Conservation (phyloP, 2,888 invertebrate species). For the Anthrax anthrax region DNA sequence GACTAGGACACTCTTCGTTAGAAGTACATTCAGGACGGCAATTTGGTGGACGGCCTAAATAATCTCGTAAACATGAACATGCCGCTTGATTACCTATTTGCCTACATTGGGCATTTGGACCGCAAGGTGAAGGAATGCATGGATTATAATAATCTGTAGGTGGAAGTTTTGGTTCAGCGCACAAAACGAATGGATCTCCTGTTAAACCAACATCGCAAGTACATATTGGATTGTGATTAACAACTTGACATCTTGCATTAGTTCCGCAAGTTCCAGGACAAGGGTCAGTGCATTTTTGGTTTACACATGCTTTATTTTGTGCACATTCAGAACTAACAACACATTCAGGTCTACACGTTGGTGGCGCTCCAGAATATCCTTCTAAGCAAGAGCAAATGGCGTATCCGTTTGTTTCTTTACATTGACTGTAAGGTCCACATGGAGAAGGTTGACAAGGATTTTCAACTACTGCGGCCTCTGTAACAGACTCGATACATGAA, state of each 20-base stretch:
- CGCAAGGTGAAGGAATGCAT: slow-evolving; percentile 69
- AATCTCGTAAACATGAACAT: slow-evolving; percentile 67
- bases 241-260: slow-evolving; percentile 49
- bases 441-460: slow-evolving; percentile 49
- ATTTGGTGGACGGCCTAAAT: slow-evolving; percentile 71
- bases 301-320: slow-evolving; percentile 45
- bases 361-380: slow-evolving; percentile 50
- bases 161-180: slow-evolving; percentile 33
- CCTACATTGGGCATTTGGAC: slow-evolving; percentile 68
- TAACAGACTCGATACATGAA: slow-evolving; percentile 38
- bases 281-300: slow-evolving; percentile 50
- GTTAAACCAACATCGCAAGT: slow-evolving; percentile 46
- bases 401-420: slow-evolving; percentile 45
- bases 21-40: slow-evolving; percentile 73
- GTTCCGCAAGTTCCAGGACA: slow-evolving; percentile 51
- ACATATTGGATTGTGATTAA: slow-evolving; percentile 54
- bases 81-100: slow-evolving; percentile 70
- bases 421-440: slow-evolving; percentile 52
- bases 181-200: slow-evolving; percentile 48
- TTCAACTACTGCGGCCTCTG: slow-evolving; percentile 20
- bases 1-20: slow-evolving; percentile 66
- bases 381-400: slow-evolving; percentile 47
- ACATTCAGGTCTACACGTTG: slow-evolving; percentile 50
- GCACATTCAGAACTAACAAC: slow-evolving; percentile 51
- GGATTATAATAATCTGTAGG: slow-evolving; percentile 41